Base-by-base conservation (phyloP, 1,140 invertebrate species). In the Diabrotica virgifera region DNA sequence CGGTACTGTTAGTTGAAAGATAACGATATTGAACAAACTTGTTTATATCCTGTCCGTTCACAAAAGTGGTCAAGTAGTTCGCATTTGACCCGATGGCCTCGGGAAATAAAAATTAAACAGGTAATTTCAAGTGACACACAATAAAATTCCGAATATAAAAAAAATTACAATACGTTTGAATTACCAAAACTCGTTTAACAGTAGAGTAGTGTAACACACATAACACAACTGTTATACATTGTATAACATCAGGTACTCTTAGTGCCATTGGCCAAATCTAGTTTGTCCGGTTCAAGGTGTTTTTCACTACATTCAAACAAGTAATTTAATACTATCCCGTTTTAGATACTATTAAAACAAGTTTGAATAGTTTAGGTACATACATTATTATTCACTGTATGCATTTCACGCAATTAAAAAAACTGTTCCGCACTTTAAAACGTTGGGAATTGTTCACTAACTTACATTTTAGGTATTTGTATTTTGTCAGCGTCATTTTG, bases 381-480 rank as follows among this genome's bases (percentile, higher is more conserved):
- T 24, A 24, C 24, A 24, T 24, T 24, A 24, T 24, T 24, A 24
- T 24, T 24, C 24, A 24, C 24, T 24, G 24, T 4, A 24, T 24
- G 24, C 24, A 24, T 24, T 24, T 24, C 24, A 24, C 4, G 24
- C 4, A 24, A 24, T 24, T 24, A 24, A 24, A 24, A 24, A 24
- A 24, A 24, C 24, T 24, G 24, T 24, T 24, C 4, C 24, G 4
- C 24, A 24, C 24, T 24, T 24, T 24, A 24, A 24, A 24, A 24
- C 4, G 4, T 1, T 1, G 24, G 24, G 24, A 24, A 24, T 24
- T 24, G 24, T 24, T 24, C 24, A 24, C 24, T 24, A 24, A 92
- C 94, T 94, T 84, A 97, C 95, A 96, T 85, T 92, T 97, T 98
- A 80, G 94, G 92, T 85, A 97, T 97, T 84, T 96, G 93, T 72